These are phyloP conservation scores for Saccostrea echinata DNA, from an alignment of 1,140 invertebrate species.

Conservation along the genomic window DNA sequence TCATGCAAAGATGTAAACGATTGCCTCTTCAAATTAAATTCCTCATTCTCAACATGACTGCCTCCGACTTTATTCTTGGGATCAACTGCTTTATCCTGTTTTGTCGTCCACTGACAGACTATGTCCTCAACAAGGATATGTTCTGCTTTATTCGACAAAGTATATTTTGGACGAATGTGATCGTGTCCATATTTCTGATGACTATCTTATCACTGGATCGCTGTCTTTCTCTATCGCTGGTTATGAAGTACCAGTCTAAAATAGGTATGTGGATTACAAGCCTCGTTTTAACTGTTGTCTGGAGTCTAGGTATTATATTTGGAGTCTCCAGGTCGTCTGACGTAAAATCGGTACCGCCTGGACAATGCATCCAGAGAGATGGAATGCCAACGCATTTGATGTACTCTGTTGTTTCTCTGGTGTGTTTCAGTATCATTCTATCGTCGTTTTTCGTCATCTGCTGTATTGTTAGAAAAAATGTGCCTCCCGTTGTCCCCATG, in stretches of 20 bases:
- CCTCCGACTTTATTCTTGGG: background rate
- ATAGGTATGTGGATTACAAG: background rate
- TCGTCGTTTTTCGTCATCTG: background rate
- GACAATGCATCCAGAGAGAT: background rate
- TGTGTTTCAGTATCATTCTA: background rate
- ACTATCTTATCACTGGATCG: background rate
- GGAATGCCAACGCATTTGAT: background rate
- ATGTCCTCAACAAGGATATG: background rate
- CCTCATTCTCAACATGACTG: background rate
- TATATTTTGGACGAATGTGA: background rate
- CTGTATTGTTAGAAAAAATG: background rate
- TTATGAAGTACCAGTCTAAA: background rate
- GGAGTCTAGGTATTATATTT: background rate
- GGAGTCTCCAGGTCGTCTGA: background rate
- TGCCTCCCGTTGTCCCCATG: background rate
- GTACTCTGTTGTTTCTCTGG: background rate
- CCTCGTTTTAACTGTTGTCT: background rate
- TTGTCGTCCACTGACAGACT: background rate
- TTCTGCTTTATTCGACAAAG: background rate
- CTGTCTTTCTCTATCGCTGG: background rate
- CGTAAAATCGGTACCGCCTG: background rate
- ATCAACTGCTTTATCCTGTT: background rate
- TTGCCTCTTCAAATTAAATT: constrained; percentile 3
- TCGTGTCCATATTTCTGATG: background rate
- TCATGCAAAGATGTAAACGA: background rate